Base-by-base conservation (phyloP, 2,113 vertebrate species). In the Perccottus glenii region DNA sequence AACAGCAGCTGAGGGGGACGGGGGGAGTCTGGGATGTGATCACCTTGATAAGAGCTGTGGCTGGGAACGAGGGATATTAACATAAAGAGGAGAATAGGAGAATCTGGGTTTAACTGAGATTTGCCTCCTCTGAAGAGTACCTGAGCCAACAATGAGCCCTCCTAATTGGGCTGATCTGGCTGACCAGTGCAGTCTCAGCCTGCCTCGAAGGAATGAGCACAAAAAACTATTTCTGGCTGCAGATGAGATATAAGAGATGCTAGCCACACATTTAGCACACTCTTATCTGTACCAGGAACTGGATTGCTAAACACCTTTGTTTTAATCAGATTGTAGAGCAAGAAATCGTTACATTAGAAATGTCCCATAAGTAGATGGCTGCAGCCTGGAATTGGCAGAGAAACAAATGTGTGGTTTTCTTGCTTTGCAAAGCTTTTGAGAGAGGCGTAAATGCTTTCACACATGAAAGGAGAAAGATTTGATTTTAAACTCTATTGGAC, bases 121-220 rank as follows among this genome's bases (percentile, higher is more conserved):
- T 83, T 78, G 80, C 59, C 63, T 27, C 55, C 48, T 56, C 50
- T 7, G 60, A 16, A 33, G 70, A 76, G 53, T 61, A 86, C 71
- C 84, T 67, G 78, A 73, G 73, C 59, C 70, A 38, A 64, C 67
- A 56, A 81, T 64, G 73, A 90, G 66, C 49, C 48, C 16, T 52
- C 80, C 53, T 84, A 84, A 88, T 87, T 90, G 83, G 85, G 49
- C 75, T 78, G 75, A 75, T 86, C 70, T 72, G 77, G 81, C 80
- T 81, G 84, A 87, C 81, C 72, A 51, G 71, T 27, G 60, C 70
- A 65, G 73, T 68, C 64, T 60, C 66, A 55, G 70, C 47, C 63
- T 64, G 70, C 58, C 83, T 75, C 48, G 61, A 61, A 77, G 83
- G 71, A 74, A 33, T 14, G 38, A 70, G 58, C 10, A 11, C 9